Percentiles rank a stretch among this genome's conserved stretches.
These are phyloP conservation scores for Pteronura brasiliensis DNA, from an alignment of 2,113 vertebrate species.

Conservation along the genomic window DNA sequence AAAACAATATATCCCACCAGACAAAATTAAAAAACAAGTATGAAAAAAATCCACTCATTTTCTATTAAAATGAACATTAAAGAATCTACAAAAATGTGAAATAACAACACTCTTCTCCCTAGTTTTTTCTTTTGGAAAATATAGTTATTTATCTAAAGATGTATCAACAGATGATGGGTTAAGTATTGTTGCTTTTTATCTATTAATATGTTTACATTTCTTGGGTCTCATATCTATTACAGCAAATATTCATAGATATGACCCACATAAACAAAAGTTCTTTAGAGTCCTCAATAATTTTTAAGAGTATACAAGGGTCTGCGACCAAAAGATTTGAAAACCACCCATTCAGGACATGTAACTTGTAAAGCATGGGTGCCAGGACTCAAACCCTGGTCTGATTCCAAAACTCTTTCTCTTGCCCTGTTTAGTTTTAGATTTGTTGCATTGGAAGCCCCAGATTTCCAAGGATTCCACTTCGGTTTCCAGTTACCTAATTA, in stretches of 20 bases:
- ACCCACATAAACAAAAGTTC: background rate
- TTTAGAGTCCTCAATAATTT: background rate
- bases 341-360: background rate
- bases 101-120: background rate
- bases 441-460: background rate
- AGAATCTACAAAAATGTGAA: background rate
- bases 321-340: background rate
- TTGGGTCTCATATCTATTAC: background rate
- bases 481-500: background rate
- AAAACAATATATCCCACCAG: background rate
- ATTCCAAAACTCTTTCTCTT: background rate
- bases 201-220: background rate
- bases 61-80: background rate
- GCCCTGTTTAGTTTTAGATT: background rate
- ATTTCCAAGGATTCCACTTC: background rate
- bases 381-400: background rate
- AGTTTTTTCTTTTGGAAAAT: constrained; percentile 3
- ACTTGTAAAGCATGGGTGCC: background rate
- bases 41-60: background rate
- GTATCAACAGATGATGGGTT: background rate
- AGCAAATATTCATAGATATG: background rate
- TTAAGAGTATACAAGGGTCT: background rate
- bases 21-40: background rate
- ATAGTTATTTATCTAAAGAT: background rate
- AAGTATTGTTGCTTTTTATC: background rate